These are phyloP conservation scores for Motacilla tschutschensis DNA, from an alignment of 2,113 vertebrate species.

Conservation along the genomic window DNA sequence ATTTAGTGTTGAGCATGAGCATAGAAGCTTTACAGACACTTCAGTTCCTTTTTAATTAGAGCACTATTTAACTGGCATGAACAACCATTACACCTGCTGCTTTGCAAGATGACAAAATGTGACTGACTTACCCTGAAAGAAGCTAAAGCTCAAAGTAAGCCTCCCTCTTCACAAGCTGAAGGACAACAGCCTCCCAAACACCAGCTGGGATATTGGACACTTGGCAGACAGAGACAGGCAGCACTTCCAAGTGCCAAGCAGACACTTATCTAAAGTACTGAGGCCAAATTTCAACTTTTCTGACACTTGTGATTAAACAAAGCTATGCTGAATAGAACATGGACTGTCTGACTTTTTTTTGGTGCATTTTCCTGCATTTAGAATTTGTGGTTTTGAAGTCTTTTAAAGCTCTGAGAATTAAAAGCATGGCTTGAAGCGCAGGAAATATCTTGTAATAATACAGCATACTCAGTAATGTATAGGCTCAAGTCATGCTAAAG, in stretches of 20 bases:
- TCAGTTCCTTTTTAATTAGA: neutral
- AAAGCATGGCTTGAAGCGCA: conserved; percentile 51
- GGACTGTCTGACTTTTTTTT: conserved; percentile 21
- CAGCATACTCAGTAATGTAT: conserved; percentile 42
- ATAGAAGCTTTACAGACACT: neutral
- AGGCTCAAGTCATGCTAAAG: conserved; percentile 71
- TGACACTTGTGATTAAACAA: conserved; percentile 26
- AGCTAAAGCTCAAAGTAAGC: neutral
- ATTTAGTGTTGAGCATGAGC: neutral
- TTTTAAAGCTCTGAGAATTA: conserved; percentile 63
- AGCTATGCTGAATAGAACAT: conserved; percentile 32
- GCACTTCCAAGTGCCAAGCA: conserved; percentile 34
- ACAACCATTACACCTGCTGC: conserved; percentile 9
- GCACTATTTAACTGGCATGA: neutral
- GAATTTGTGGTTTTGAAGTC: conserved; percentile 28
- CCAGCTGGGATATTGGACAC: conserved; percentile 6
- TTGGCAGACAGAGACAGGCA: conserved; percentile 5
- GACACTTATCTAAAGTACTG: conserved; percentile 41
- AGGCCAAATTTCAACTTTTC: conserved; percentile 38
- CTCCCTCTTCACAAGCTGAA: neutral
- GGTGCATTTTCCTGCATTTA: conserved; percentile 18
- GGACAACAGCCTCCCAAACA: neutral
- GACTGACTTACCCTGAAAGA: neutral
- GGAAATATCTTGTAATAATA: conserved; percentile 70
- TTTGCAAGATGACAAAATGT: neutral